Percentiles rank a stretch among this genome's conserved stretches.
phyloP scores from a whole-genome alignment of 2,113 vertebrate genomes.

The Mus musculus region DNA sequence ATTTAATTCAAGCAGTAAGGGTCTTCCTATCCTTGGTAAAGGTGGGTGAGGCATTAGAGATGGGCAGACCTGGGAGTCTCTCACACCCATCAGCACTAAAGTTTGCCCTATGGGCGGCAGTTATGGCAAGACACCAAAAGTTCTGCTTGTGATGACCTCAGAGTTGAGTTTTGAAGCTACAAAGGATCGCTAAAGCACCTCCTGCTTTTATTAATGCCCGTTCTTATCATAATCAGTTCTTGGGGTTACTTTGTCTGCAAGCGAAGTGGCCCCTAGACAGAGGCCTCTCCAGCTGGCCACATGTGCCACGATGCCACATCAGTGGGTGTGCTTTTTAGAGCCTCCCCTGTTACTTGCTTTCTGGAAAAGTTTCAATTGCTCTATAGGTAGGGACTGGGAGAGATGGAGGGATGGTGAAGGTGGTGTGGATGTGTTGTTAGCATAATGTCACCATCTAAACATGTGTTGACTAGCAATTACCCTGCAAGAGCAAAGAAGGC shows the following conservation, averaged over 20 bases:
- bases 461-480: background rate
- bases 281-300: background rate
- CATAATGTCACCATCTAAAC: slow-evolving; percentile 42
- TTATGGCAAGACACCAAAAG: slow-evolving; percentile 70
- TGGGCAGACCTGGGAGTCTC: background rate
- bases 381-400: background rate
- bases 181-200: slow-evolving; percentile 80
- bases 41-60: background rate
- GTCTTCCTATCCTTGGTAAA: background rate
- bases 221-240: slow-evolving; percentile 64
- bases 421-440: background rate
- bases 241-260: slow-evolving; percentile 54
- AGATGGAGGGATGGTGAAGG: background rate
- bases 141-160: slow-evolving; percentile 81
- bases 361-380: background rate
- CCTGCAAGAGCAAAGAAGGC: slow-evolving; percentile 3
- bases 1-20: slow-evolving; percentile 8
- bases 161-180: slow-evolving; percentile 77
- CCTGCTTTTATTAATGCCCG: slow-evolving; percentile 81
- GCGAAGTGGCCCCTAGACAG: background rate
- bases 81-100: background rate
- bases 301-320: background rate
- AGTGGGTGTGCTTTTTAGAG: slow-evolving; percentile 7
- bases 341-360: background rate
- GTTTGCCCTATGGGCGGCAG: background rate